Conservation (phyloP, 2,797 vertebrate genomes). For the Mastacembelus armatus region DNA sequence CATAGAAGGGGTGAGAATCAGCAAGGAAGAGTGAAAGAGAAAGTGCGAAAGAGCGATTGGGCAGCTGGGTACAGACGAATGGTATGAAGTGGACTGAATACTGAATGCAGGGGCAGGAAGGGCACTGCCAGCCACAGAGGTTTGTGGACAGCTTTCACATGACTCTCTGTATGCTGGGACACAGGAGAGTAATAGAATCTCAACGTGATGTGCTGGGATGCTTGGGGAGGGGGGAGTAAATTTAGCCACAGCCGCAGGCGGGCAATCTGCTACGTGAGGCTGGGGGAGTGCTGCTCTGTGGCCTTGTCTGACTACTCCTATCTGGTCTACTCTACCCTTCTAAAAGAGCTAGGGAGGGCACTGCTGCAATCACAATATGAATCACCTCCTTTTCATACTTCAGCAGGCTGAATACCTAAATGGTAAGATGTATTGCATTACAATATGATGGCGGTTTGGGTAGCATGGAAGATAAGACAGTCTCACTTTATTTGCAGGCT, state of each 20-base stretch:
- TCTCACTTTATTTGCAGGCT: slow-evolving; percentile 64
- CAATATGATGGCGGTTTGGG: slow-evolving; percentile 55
- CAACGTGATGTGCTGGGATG: slow-evolving; percentile 78
- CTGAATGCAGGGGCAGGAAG: slow-evolving; percentile 65
- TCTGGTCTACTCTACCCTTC: slow-evolving; percentile 49
- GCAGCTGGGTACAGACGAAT: slow-evolving; percentile 64
- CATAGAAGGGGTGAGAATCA: slow-evolving; percentile 59
- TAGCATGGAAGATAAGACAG: slow-evolving; percentile 50
- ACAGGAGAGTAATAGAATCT: slow-evolving; percentile 83
- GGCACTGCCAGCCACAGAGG: slow-evolving; percentile 62
- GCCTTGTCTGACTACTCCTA: slow-evolving; percentile 48
- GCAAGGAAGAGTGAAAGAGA: slow-evolving; percentile 34
- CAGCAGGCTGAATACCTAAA: slow-evolving; percentile 63
- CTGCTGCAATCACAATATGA: slow-evolving; percentile 70
- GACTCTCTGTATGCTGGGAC: slow-evolving; percentile 63
- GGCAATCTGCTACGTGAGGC: slow-evolving; percentile 48
- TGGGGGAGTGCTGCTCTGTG: slow-evolving; percentile 28
- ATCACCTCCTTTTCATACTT: slow-evolving; percentile 73
- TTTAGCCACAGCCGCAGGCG: slow-evolving; percentile 76
- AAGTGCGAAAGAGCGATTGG: slow-evolving; percentile 53
- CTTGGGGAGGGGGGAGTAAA: slow-evolving; percentile 76
- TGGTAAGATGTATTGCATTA: slow-evolving; percentile 74
- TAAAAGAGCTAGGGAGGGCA: slow-evolving; percentile 61
- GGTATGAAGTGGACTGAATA: slow-evolving; percentile 66
- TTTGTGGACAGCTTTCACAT: slow-evolving; percentile 74